phyloP scores from a whole-genome alignment of 2,797 vertebrate genomes.

The Hipposideros larvatus region DNA sequence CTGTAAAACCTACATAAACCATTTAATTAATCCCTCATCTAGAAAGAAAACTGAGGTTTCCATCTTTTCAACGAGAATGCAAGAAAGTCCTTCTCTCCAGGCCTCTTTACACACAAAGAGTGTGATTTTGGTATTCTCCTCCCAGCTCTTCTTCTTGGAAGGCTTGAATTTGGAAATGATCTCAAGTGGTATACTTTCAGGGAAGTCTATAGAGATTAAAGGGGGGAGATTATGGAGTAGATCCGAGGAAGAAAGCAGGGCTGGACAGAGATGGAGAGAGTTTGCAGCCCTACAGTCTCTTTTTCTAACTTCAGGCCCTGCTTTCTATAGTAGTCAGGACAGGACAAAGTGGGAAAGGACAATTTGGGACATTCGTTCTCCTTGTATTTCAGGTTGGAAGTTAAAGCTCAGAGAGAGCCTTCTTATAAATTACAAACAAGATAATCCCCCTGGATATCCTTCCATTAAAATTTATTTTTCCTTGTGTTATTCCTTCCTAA shows the following conservation, averaged over 20 bases:
- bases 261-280: neutral
- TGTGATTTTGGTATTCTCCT: neutral
- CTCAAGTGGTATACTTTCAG: neutral
- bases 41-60: neutral
- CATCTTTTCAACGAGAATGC: neutral
- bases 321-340: neutral
- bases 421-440: neutral
- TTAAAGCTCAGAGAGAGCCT: neutral
- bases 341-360: neutral
- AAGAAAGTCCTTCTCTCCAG: neutral
- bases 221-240: neutral
- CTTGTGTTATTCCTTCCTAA: neutral
- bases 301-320: neutral
- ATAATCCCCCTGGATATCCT: neutral
- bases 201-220: neutral
- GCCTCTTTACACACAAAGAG: neutral
- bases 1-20: neutral
- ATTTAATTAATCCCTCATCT: neutral
- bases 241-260: neutral
- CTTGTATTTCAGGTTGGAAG: neutral
- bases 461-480: neutral
- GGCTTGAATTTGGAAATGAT: neutral
- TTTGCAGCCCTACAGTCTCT: accelerated
- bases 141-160: neutral
- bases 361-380: neutral